Percentiles rank a stretch among this genome's conserved stretches.
Evolutionary conservation across 2,888 invertebrate species (phyloP).

Genomic region (Caenorhabditis sp.): DNA sequence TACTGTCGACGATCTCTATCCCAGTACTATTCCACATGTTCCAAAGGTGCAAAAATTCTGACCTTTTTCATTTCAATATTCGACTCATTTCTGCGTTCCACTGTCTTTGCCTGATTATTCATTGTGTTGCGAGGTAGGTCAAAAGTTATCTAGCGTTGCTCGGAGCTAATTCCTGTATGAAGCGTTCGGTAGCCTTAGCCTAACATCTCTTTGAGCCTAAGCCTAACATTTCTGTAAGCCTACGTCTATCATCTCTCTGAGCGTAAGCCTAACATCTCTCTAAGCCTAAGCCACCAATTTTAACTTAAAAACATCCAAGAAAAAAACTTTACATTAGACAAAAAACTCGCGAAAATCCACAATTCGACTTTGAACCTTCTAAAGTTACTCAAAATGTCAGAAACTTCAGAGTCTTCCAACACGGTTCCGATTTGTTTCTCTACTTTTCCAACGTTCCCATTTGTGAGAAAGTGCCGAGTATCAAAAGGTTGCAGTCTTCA

Average conservation of each 20-base stretch:
- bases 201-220: no score
- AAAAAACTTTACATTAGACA: no score
- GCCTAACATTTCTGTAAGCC: no score
- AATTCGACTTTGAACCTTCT: neutral
- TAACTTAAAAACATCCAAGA: no score
- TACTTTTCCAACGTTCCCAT: constrained; percentile 32
- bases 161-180: neutral
- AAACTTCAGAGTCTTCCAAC: constrained; percentile 41
- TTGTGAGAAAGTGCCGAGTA: constrained; percentile 43
- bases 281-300: no score
- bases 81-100: constrained; percentile 32
- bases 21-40: constrained; percentile 31
- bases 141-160: neutral
- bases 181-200: neutral
- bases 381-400: neutral
- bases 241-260: no score
- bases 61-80: constrained; percentile 52
- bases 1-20: constrained; percentile 11
- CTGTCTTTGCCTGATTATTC: constrained; percentile 35
- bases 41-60: constrained; percentile 17
- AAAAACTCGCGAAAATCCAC: neutral
- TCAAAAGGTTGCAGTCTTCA: neutral
- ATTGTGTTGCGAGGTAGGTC: constrained; percentile 37
- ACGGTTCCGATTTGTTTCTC: constrained; percentile 16
- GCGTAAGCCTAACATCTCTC: no score